Evolutionary conservation across 1,140 invertebrate genomes (phyloP), one percentile per base, ranked within the genome.

Genomic region (Harlomillsia oculata): DNA sequence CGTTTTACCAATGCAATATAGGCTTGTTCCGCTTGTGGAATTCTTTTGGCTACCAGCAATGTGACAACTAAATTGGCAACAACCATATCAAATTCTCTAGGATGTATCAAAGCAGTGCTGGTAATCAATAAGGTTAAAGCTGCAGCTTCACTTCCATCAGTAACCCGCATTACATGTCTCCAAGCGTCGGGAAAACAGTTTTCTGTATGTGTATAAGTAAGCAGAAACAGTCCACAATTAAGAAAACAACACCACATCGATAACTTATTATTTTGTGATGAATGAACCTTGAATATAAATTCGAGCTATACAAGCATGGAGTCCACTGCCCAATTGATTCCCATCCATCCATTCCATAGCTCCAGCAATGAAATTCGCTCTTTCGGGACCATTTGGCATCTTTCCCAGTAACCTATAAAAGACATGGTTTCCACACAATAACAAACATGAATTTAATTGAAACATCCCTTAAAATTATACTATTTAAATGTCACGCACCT

Each of bases 121-220:
- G 54, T 34, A 25, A 63, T 57, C 20, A 36, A 41, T 14, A 43
- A 8, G 11, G 59, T 48, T 3, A 60, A 20, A 9, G 45, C 21
- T 6, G 48, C 54, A 14, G 52, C 59, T 29, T 55, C 55, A n/a
- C 40, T 52, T 20, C 58, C 62, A 34, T 64, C 58, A 40, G 21
- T 58, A 25, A 55, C 32, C 34, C 58, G 29, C 16, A 58, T 28
- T 16, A 64, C 25, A 37, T 64, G 58, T 57, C 40, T 57, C 62
- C 62, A 64, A 16, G 62, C 62, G 30, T 64, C 62, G 11, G 37
- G 26, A 50, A 50, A 64, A 51, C 21, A 46, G 9, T 56, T n/a
- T 32, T 64, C 62, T 64, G 48, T 2, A 43, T 32, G 18, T 18
- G 30, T 16, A n/a, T n/a, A n/a, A n/a, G n/a, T n/a, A n/a, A n/a